Percentiles rank a stretch among this genome's conserved stretches.
Evolutionary conservation across 1,140 invertebrate genomes (phyloP).

Genomic region (Chymomyza costata): DNA sequence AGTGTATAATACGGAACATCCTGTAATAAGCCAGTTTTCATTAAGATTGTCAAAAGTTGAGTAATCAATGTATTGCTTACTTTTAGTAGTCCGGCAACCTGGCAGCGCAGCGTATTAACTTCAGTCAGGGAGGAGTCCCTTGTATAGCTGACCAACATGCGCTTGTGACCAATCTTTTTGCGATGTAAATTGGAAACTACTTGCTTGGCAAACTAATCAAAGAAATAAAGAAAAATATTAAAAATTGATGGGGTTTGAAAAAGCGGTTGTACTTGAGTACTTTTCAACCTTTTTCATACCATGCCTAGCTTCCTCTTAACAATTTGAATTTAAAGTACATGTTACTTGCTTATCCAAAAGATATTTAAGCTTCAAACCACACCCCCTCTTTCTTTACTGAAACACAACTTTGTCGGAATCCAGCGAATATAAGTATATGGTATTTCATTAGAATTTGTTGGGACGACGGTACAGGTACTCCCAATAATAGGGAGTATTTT

Average conservation of each 20-base stretch:
- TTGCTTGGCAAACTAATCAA: conserved; percentile 80
- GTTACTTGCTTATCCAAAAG: no score
- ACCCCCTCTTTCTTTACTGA: no score
- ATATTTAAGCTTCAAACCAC: no score
- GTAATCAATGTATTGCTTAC: no score
- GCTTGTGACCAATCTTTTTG: conserved; percentile 87
- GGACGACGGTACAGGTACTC: no score
- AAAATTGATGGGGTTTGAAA: no score
- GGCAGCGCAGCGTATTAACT: conserved; percentile 81
- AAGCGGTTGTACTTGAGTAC: background rate
- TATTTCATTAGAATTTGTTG: no score
- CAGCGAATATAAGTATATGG: no score
- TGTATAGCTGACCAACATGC: conserved; percentile 86
- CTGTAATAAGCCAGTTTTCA: conserved; percentile 46
- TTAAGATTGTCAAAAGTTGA: background rate
- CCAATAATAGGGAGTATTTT: no score
- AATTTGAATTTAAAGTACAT: no score
- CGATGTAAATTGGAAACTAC: conserved; percentile 89
- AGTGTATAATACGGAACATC: conserved; percentile 86
- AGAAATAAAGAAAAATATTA: background rate
- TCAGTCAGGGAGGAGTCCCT: conserved; percentile 80
- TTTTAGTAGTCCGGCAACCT: conserved; percentile 80
- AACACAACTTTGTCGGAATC: no score
- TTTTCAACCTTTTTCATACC: background rate
- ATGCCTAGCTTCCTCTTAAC: no score